Evolutionary conservation across 2,113 vertebrate genomes (phyloP).

Genomic region (Sardina pilchardus): DNA sequence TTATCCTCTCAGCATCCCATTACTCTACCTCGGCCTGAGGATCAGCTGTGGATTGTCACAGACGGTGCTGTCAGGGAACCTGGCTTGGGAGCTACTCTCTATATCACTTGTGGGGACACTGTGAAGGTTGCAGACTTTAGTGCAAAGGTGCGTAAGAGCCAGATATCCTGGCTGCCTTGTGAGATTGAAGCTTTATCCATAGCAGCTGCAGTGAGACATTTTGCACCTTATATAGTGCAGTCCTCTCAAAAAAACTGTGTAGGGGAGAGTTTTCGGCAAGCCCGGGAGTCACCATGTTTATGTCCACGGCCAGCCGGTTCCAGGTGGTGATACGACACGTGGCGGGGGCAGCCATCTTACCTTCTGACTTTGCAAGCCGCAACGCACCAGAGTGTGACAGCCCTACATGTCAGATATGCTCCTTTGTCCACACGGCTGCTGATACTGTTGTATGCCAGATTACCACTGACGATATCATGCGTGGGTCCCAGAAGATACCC

Average conservation of each 20-base stretch:
- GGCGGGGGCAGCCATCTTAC: no score
- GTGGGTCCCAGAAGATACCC: background rate
- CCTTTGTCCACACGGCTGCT: background rate
- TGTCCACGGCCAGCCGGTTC: background rate
- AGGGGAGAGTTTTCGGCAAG: background rate
- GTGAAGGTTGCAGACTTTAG: background rate
- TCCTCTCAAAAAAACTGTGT: background rate
- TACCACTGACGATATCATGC: background rate
- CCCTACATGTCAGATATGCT: background rate
- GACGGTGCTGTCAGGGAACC: slow-evolving; percentile 4
- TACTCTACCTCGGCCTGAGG: background rate
- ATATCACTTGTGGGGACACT: background rate
- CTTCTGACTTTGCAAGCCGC: background rate
- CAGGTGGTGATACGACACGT: slow-evolving; percentile 7
- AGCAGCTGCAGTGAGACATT: no score
- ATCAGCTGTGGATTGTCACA: background rate
- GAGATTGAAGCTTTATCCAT: no score
- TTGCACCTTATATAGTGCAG: no score
- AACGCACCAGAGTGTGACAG: background rate
- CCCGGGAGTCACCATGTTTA: background rate
- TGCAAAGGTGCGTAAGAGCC: no score
- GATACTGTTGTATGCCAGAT: background rate
- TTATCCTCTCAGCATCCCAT: background rate
- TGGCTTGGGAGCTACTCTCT: background rate
- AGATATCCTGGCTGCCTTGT: no score